Base-by-base conservation (phyloP, 2,888 invertebrate species). In the Lacanobia wlatinum region DNA sequence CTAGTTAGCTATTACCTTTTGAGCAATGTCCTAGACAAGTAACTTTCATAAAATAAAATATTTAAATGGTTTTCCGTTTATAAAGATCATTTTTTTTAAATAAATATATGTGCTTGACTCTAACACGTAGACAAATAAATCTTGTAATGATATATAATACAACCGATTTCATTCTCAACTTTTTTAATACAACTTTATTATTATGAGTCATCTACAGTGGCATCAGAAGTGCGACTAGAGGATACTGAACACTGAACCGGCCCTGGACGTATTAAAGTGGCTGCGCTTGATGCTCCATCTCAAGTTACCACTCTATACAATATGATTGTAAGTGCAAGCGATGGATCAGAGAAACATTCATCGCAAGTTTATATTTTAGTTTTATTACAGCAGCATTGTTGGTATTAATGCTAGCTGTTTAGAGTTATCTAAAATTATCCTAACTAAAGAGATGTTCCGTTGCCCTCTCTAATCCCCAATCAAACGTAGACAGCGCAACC, bases 381-480 rank as follows among this genome's bases (percentile, higher is more conserved):
- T 66, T 69, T 61, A 73, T 82, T 65, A 76, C 67, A 78, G 62
- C 75, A 78, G 75, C 78, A 84, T 82, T 66, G 66, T 70, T 64
- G 79, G 71, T 79, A 61, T 64, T 50, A 75, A 72, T 70, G 76
- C 70, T 82, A 58, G 63, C 72, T 80, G 70, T 64, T 70, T 21
- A 62, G 60, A 78, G 55, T 73, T 68, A 78, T 67, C 55, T 80
- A 72, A 34, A 58, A 63, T 73, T 56, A 70, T 28, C 85, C 89
- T 95, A 95, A 88, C 93, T 92, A 87, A 95, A 95, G 6, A 96
- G 89, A 72, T 94, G 92, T 94, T 99, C 99, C 66, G 99, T 99
- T 83, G 99, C 99, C 91, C 98, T 97, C 94, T 98, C 98, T 89
- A 99, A 95, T 91, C 99, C 98, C 99, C 99, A 99, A 93, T 98